A percentile compares a stretch with the other conserved stretches of the same genome.
These are phyloP conservation scores for Balaenoptera acutorostrata DNA, from an alignment of 2,113 vertebrate species.

Conservation along the genomic window DNA sequence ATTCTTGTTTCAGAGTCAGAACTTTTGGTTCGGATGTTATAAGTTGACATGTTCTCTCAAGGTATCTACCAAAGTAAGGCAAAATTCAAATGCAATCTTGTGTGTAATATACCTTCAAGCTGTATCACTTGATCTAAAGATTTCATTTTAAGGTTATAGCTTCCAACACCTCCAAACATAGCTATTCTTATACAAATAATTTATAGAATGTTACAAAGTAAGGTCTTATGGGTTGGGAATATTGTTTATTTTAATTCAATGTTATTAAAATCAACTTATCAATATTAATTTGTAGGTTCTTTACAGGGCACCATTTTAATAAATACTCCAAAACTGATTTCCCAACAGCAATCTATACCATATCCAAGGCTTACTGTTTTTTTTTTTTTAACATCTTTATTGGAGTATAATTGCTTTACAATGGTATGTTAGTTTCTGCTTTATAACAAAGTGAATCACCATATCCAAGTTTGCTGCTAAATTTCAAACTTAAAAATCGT, in stretches of 20 bases:
- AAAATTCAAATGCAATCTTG: not conserved
- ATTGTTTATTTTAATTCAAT: not conserved
- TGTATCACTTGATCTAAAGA: not conserved
- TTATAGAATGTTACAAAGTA: not conserved
- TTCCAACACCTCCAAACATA: not conserved
- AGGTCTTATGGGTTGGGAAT: not conserved
- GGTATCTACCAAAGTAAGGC: not conserved
- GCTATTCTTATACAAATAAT: not conserved
- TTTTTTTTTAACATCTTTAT: too few relatives aligned
- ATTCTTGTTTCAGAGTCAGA: constrained; percentile 47
- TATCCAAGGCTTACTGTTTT: not conserved
- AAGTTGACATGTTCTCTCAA: not conserved
- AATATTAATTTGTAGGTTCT: not conserved
- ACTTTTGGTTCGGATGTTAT: not conserved
- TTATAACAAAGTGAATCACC: not conserved
- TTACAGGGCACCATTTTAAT: not conserved
- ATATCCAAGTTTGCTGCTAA: not conserved
- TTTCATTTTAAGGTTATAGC: not conserved
- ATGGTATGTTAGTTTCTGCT: too few relatives aligned
- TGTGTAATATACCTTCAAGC: not conserved
- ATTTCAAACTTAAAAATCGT: constrained; percentile 9
- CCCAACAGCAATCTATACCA: not conserved
- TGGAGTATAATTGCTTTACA: too few relatives aligned
- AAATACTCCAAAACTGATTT: not conserved
- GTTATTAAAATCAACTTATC: constrained; percentile 3